Conservation (phyloP, 2,797 vertebrate genomes). For the Tapera naevia region DNA sequence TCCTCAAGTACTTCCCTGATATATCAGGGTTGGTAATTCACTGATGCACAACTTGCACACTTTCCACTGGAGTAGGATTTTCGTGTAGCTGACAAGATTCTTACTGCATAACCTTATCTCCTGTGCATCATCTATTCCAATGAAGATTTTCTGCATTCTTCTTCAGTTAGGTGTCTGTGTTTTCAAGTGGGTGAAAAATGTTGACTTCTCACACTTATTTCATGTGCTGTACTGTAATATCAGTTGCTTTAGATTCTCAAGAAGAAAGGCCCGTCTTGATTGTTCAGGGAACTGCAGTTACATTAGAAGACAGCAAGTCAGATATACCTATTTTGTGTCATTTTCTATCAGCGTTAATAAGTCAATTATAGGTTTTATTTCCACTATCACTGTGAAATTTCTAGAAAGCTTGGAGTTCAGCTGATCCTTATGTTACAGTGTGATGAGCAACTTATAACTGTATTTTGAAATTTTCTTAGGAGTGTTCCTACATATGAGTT, state of each 20-base stretch:
- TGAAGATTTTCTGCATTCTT: neutral
- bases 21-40: neutral
- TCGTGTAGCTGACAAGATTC: neutral
- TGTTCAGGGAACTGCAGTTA: neutral
- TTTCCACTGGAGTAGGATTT: neutral
- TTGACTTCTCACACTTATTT: neutral
- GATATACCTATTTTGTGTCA: neutral
- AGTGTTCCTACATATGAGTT: neutral
- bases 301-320: neutral
- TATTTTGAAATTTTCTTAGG: neutral
- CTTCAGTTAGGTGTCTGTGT: neutral
- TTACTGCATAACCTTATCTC: neutral
- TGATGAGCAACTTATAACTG: neutral
- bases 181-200: neutral
- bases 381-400: neutral
- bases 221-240: neutral
- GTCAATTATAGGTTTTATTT: neutral
- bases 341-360: neutral
- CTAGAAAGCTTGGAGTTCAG: neutral
- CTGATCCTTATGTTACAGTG: neutral
- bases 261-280: neutral
- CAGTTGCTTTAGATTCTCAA: neutral
- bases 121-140: neutral
- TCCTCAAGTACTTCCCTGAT: neutral
- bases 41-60: neutral